These are phyloP conservation scores for Stegana nigrithorax DNA, from an alignment of 2,888 invertebrate genomes.

Conservation along the genomic window DNA sequence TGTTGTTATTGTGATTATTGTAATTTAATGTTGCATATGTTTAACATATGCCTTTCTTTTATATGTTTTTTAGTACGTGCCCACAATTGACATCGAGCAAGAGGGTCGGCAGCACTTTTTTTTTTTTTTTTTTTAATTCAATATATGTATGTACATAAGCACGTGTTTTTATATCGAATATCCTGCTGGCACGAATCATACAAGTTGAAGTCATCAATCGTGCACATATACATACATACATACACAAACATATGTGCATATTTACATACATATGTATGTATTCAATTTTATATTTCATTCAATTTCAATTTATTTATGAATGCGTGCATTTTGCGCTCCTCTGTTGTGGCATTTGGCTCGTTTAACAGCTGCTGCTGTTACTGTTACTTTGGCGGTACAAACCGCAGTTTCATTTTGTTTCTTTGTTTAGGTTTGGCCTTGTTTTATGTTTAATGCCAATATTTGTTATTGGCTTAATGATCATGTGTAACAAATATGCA, in stretches of 20 bases:
- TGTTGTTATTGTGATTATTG: background rate
- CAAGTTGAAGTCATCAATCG: background rate
- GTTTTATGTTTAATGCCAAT: no score
- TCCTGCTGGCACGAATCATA: no score
- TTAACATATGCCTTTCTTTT: background rate
- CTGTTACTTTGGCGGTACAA: no score
- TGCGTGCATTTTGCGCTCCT: no score
- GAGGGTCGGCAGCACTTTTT: background rate
- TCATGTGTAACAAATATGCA: no score
- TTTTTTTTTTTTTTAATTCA: background rate
- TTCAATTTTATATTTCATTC: background rate
- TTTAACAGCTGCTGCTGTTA: background rate
- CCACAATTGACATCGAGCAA: constrained; percentile 1
- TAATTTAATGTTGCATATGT: constrained; percentile 1
- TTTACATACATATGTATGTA: background rate
- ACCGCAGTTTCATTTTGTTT: no score
- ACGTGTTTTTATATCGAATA: no score
- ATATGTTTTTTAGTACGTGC: constrained; percentile 38
- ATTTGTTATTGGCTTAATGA: no score
- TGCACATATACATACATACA: no score
- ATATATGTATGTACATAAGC: no score
- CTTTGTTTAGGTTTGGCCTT: background rate
- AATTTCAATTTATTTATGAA: background rate
- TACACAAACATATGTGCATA: background rate
- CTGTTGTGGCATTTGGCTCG: background rate